A percentile compares a stretch with the other conserved stretches of the same genome.
These are phyloP conservation scores for Andrena camellia DNA, from an alignment of 2,888 invertebrate genomes.

Conservation along the genomic window DNA sequence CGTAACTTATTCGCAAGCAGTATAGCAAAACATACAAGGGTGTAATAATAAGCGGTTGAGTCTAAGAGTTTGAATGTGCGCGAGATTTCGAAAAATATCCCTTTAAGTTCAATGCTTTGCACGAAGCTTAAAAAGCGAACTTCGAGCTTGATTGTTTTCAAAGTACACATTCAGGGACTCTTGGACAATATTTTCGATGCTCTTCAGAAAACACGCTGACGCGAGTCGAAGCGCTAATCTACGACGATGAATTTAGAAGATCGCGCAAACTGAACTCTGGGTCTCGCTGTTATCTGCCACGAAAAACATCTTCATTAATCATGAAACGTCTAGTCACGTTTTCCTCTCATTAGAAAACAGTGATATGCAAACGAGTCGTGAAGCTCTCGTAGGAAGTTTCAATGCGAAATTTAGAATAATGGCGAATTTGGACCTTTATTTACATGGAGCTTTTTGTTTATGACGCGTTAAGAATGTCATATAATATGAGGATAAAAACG, in stretches of 20 bases:
- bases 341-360: slow-evolving; percentile 8
- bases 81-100: not conserved
- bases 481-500: no score
- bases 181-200: no score
- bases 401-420: slow-evolving; percentile 16
- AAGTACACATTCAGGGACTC: no score
- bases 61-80: no score
- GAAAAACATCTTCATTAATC: slow-evolving; percentile 47
- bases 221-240: slow-evolving; percentile 8
- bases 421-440: not conserved
- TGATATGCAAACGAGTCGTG: not conserved
- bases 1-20: not conserved
- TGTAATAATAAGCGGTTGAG: no score
- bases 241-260: slow-evolving; percentile 9
- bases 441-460: not conserved
- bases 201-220: no score
- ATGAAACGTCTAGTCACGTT: slow-evolving; percentile 37
- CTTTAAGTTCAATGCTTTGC: no score
- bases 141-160: no score
- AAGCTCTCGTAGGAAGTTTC: slow-evolving; percentile 12
- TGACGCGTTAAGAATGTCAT: no score
- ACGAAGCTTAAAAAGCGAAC: no score
- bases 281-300: slow-evolving; percentile 13
- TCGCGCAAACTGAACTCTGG: not conserved
- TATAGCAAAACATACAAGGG: not conserved